Base-by-base conservation (phyloP, 1,140 invertebrate genomes). In the Eriosoma lanigerum region DNA sequence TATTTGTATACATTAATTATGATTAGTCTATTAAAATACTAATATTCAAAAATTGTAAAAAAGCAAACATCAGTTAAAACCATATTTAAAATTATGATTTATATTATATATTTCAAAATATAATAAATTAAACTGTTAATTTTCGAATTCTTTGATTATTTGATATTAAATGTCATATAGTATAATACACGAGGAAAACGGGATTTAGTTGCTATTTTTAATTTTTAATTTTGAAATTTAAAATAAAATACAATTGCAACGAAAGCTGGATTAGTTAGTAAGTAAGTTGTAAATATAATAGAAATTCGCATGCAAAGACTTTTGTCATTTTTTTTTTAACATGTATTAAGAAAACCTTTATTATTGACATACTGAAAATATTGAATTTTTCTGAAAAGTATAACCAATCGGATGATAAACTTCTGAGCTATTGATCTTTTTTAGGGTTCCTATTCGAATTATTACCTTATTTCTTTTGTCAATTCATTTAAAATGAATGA, bases 241-340 rank as follows among this genome's bases (percentile, higher is more conserved):
- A 26, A 50, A 50, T 70, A 70, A 3, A 54, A 48, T 10, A 21
- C 26, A 26, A 13, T 26, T 38, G 38, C 44, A 68, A 50, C 3
- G 32, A 70, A 70, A 66, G 50, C 24, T 6, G 6, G 66, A 70
- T 50, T 46, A 70, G 21, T 48, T 70, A n/a, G 64, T 29, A 10
- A 70, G 46, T 8, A 38, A 38, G 32, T 38, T 4, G 32, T 70
- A 50, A 26, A 70, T 50, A 12, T 50, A 50, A 26, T 70, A 21
- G 64, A 68, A 68, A 46, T 68, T 68, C 21, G 32, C n/a, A 38
- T 46, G n/a, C 21, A 68, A 68, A 68, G 64, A 68, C n/a, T 24
- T 70, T 70, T 70, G n/a, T 24, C 38, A 12, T 24, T 70, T 50
- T 70, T 70, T 70, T 70, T 50, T 1, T 4, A 12, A 19, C 3